phyloP scores from a whole-genome alignment of 2,113 vertebrate genomes.

The Tachycineta bicolor region DNA sequence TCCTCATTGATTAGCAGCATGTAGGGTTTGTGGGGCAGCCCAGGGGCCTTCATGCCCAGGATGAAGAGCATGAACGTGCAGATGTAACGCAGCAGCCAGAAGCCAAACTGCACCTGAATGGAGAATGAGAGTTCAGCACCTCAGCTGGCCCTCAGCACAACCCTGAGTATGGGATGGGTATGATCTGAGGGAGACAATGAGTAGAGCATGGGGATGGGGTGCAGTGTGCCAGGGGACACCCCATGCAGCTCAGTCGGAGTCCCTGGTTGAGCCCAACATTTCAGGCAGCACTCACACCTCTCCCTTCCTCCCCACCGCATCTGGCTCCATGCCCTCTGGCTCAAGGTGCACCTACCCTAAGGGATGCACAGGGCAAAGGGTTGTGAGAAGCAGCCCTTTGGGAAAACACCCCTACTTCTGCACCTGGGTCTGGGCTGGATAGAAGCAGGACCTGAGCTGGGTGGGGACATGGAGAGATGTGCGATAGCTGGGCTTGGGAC shows the following conservation, averaged over 20 bases:
- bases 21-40: constrained; percentile 86
- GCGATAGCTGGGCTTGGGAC: background rate
- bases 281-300: background rate
- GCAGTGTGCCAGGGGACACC: background rate
- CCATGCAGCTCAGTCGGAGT: accelerated
- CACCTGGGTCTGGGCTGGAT: background rate
- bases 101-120: constrained; percentile 80
- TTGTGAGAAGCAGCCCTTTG: background rate
- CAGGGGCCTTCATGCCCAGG: constrained; percentile 89
- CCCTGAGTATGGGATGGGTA: background rate
- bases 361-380: background rate
- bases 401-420: background rate
- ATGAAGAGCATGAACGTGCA: constrained; percentile 84
- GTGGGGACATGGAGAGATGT: background rate
- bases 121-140: background rate
- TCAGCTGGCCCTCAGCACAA: background rate
- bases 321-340: background rate
- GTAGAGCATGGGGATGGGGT: background rate
- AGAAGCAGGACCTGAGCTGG: background rate
- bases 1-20: constrained; percentile 89
- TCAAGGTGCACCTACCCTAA: background rate
- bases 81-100: constrained; percentile 87
- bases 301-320: background rate
- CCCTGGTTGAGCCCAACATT: background rate
- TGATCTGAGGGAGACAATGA: background rate